phyloP scores from a whole-genome alignment of 2,113 vertebrate species.

The Atractosteus spatula region DNA sequence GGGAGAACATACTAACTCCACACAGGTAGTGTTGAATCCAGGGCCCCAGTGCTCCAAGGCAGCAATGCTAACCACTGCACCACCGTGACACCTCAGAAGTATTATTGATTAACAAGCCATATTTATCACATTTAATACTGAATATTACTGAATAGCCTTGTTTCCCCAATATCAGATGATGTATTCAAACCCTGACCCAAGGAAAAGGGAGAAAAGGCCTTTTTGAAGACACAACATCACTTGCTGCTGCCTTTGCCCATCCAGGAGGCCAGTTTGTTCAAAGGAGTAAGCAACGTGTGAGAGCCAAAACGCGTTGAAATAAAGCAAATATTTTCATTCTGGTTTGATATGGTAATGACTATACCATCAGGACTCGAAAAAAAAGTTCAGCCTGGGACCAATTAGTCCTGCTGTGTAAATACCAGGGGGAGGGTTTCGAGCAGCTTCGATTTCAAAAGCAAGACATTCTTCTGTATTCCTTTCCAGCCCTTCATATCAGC shows the following conservation, averaged over 20 bases:
- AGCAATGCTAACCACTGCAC: no score
- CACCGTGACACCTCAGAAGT: no score
- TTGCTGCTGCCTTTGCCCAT: no score
- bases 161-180: background rate
- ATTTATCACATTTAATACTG: no score
- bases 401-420: slow-evolving; percentile 20
- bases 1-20: no score
- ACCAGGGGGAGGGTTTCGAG: background rate
- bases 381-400: slow-evolving; percentile 19
- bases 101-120: no score
- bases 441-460: slow-evolving; percentile 4
- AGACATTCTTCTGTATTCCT: background rate
- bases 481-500: background rate
- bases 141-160: background rate
- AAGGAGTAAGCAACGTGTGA: background rate
- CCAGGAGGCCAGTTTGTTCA: no score
- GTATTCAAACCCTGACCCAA: background rate
- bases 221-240: no score
- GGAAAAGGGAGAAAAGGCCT: no score
- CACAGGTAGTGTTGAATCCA: no score
- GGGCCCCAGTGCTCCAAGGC: no score
- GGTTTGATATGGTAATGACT: slow-evolving; percentile 30
- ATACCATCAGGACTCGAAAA: slow-evolving; percentile 12
- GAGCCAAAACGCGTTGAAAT: background rate
- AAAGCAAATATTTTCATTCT: slow-evolving; percentile 18